Evolutionary conservation across 1,140 invertebrate species (phyloP).

Genomic region (Pantala flavescens): DNA sequence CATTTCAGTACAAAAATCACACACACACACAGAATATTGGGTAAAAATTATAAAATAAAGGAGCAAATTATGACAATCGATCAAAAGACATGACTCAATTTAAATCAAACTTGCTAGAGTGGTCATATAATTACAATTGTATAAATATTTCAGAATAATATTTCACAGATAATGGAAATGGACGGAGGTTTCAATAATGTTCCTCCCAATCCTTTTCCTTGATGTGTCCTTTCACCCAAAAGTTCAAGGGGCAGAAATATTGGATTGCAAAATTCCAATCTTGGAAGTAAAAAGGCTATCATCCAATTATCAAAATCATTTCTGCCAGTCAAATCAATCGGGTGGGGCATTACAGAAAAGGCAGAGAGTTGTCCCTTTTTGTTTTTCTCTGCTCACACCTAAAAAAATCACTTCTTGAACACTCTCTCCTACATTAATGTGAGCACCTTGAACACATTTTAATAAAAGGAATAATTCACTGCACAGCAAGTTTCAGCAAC

Average conservation of each 20-base stretch:
- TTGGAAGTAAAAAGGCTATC: background rate
- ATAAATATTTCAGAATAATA: conserved; percentile 9
- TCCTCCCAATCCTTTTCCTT: background rate
- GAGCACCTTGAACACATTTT: background rate
- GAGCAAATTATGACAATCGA: background rate
- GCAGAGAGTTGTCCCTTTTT: background rate
- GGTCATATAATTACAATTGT: conserved; percentile 4
- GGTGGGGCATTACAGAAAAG: conserved; percentile 1
- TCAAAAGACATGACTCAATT: background rate
- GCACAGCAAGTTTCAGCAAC: conserved; percentile 8
- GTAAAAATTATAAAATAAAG: background rate
- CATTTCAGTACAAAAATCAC: background rate
- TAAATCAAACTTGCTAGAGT: background rate
- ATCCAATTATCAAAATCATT: background rate
- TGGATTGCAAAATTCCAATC: background rate
- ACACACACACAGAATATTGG: background rate
- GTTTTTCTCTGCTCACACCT: background rate
- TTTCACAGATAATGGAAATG: conserved; percentile 1
- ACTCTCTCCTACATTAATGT: background rate
- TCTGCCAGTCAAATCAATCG: background rate
- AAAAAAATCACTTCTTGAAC: background rate
- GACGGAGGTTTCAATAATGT: background rate
- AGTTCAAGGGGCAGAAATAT: background rate
- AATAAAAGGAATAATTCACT: background rate
- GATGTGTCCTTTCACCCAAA: background rate